Percentiles rank a stretch among this genome's conserved stretches.
phyloP scores from a whole-genome alignment of 1,140 invertebrate genomes.

The Dinoponera quadriceps region DNA sequence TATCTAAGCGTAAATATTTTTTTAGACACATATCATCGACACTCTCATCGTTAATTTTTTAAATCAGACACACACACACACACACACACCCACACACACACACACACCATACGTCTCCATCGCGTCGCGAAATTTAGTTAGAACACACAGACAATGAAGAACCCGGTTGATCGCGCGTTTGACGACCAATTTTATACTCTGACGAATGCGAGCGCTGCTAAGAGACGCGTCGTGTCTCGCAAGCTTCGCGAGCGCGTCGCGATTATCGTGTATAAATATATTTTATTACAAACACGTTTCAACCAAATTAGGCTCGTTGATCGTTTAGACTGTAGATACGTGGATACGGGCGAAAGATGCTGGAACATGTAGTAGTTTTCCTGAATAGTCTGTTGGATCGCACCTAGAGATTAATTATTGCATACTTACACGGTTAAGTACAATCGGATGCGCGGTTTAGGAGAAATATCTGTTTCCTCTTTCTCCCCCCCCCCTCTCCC shows the following conservation, averaged over 20 bases:
- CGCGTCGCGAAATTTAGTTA: slow-evolving; percentile 55
- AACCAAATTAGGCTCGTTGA: slow-evolving; percentile 77
- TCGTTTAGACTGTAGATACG: slow-evolving; percentile 72
- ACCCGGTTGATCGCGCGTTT: slow-evolving; percentile 48
- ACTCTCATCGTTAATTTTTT: slow-evolving; percentile 63
- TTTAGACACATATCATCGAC: slow-evolving; percentile 77
- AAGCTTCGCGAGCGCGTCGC: slow-evolving; percentile 71
- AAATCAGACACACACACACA: neutral
- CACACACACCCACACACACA: too few species aligned
- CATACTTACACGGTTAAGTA: slow-evolving; percentile 69
- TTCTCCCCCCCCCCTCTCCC: neutral
- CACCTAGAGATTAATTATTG: slow-evolving; percentile 73
- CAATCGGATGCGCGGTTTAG: slow-evolving; percentile 62
- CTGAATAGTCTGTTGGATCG: slow-evolving; percentile 67
- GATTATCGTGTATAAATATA: slow-evolving; percentile 80
- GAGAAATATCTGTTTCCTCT: slow-evolving; percentile 35
- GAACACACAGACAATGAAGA: slow-evolving; percentile 37
- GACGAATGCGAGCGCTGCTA: slow-evolving; percentile 63
- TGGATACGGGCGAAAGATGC: slow-evolving; percentile 56
- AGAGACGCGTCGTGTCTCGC: slow-evolving; percentile 6
- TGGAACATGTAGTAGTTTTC: slow-evolving; percentile 58
- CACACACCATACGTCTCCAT: slow-evolving; percentile 19
- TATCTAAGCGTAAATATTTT: slow-evolving; percentile 53
- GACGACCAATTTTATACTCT: slow-evolving; percentile 72
- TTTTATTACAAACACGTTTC: slow-evolving; percentile 83